Evolutionary conservation across 2,113 vertebrate genomes (phyloP).

Genomic region (Siniperca knerii): DNA sequence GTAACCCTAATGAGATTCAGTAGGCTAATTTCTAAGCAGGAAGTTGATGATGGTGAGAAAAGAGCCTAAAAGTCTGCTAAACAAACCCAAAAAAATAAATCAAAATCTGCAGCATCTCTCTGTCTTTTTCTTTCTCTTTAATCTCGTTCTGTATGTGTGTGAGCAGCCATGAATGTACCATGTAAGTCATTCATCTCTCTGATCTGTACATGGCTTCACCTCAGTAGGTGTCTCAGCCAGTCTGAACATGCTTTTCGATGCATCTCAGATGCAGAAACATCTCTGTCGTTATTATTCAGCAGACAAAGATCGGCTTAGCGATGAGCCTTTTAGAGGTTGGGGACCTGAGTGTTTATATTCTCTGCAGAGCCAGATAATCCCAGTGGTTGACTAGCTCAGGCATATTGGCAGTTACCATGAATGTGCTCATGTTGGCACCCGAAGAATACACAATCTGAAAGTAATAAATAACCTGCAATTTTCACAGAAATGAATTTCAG

Average conservation of each 20-base stretch:
- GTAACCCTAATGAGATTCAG: not conserved
- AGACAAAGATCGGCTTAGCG: slow-evolving; percentile 41
- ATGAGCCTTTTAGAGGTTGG: slow-evolving; percentile 52
- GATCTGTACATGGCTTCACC: slow-evolving; percentile 28
- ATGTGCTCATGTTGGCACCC: slow-evolving; percentile 9
- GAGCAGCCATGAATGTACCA: slow-evolving; percentile 28
- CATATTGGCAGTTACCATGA: slow-evolving; percentile 18
- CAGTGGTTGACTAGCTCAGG: slow-evolving; percentile 29
- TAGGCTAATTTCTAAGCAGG: slow-evolving; percentile 14
- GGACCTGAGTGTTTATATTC: slow-evolving; percentile 42
- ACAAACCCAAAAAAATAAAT: slow-evolving; percentile 12
- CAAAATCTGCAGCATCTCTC: slow-evolving; percentile 7
- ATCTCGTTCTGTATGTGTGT: slow-evolving; percentile 13
- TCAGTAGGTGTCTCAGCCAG: slow-evolving; percentile 19
- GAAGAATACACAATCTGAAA: slow-evolving; percentile 43
- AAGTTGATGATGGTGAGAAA: slow-evolving; percentile 6
- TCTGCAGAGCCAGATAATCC: slow-evolving; percentile 55
- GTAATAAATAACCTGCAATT: slow-evolving; percentile 35
- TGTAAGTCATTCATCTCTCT: slow-evolving; percentile 21
- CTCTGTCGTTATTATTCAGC: slow-evolving; percentile 11
- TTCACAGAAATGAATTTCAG: slow-evolving; percentile 30
- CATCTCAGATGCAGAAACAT: slow-evolving; percentile 33
- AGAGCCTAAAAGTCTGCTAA: not conserved
- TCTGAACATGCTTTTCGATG: slow-evolving; percentile 18
- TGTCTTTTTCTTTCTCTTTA: not conserved